phyloP scores from a whole-genome alignment of 2,113 vertebrate genomes.

The Amblyopsis rosae region DNA sequence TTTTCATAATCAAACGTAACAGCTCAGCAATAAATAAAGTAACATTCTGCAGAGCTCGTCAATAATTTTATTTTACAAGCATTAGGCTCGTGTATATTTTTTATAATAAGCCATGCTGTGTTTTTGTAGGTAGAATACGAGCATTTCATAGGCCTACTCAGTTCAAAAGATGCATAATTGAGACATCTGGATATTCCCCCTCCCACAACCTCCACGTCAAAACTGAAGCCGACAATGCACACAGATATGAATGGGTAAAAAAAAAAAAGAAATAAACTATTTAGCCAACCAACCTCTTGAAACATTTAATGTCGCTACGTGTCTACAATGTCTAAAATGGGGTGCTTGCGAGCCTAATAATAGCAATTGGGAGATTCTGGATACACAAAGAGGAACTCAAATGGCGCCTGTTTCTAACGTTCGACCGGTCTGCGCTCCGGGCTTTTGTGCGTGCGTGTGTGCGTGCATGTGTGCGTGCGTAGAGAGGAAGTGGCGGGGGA shows the following conservation, averaged over 20 bases:
- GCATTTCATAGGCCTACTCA: no score
- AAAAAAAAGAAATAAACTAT: conserved; percentile 20
- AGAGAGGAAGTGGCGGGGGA: conserved; percentile 81
- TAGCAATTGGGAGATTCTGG: no score
- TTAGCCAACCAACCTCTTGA: not conserved
- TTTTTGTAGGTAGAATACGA: no score
- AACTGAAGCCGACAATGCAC: conserved; percentile 14
- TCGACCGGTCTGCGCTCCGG: conserved; percentile 17
- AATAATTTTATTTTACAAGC: no score
- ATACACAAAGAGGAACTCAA: conserved; percentile 21
- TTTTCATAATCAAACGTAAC: no score
- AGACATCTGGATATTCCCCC: not conserved
- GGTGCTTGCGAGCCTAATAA: no score
- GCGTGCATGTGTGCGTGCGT: conserved; percentile 40
- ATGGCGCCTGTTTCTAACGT: conserved; percentile 60
- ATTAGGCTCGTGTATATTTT: no score
- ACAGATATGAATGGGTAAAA: conserved; percentile 48
- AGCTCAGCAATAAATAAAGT: no score
- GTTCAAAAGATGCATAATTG: not conserved
- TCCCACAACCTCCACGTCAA: conserved; percentile 56
- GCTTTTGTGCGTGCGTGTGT: conserved; percentile 20
- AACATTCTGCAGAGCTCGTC: no score
- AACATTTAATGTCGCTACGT: no score
- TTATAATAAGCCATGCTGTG: no score
- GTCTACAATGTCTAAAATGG: no score